A percentile compares a stretch with the other conserved stretches of the same genome.
Conservation (phyloP, 2,113 vertebrate species). For the Serilophus lunatus region DNA sequence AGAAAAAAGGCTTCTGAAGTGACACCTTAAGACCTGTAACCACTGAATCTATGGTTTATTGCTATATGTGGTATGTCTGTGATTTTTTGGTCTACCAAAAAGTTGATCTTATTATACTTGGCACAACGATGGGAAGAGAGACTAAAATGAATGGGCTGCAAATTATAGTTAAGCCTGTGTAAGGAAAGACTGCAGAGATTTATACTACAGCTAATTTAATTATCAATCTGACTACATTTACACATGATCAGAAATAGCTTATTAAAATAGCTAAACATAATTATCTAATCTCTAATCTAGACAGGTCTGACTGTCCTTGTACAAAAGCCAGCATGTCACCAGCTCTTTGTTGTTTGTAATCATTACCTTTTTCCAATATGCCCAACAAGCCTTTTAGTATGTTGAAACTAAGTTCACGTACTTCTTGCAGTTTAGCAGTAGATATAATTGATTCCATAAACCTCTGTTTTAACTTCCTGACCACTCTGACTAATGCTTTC, state of each 20-base stretch:
- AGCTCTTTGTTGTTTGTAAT: background rate
- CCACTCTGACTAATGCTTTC: background rate
- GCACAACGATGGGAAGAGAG: background rate
- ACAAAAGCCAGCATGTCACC: background rate
- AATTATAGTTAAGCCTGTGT: background rate
- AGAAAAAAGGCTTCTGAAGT: background rate
- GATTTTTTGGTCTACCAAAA: background rate
- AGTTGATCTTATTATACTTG: background rate
- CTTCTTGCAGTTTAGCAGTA: background rate
- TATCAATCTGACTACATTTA: background rate
- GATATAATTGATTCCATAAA: background rate
- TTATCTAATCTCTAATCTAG: background rate
- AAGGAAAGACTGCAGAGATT: background rate
- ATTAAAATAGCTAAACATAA: background rate
- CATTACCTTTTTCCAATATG: background rate
- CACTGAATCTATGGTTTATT: background rate
- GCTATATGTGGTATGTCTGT: background rate
- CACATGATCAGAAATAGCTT: background rate
- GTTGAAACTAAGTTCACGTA: background rate
- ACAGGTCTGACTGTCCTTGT: background rate
- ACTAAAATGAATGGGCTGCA: background rate
- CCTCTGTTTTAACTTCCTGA: background rate
- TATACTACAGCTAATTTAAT: background rate
- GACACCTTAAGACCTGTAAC: background rate
- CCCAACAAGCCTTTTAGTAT: background rate